phyloP scores from a whole-genome alignment of 2,113 vertebrate species.

The Phyllopteryx taeniolatus region DNA sequence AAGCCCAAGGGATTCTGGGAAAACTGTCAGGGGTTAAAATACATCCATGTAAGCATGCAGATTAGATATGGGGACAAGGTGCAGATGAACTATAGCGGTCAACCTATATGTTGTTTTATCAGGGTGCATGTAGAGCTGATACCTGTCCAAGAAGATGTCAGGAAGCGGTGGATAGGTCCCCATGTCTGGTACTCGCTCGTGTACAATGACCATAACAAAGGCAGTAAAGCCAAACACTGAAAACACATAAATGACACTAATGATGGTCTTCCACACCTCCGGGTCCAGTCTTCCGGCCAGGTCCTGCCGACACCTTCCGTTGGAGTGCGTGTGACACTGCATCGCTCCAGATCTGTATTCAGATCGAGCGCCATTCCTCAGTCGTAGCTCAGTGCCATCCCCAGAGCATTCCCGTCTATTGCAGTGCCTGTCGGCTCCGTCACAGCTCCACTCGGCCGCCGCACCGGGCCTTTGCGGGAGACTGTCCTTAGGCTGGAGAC shows the following conservation, averaged over 20 bases:
- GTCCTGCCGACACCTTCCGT: slow-evolving; percentile 81
- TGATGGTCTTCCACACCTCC: slow-evolving; percentile 92
- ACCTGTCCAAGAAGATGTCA: slow-evolving; percentile 98
- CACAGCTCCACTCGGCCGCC: slow-evolving; percentile 18
- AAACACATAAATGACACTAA: slow-evolving; percentile 88
- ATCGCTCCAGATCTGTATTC: slow-evolving; percentile 62
- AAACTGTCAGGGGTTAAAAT: slow-evolving; percentile 73
- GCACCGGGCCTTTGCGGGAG: not conserved
- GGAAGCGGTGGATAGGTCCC: slow-evolving; percentile 94
- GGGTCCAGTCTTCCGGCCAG: slow-evolving; percentile 81
- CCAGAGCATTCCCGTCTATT: slow-evolving; percentile 69
- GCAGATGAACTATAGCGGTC: not conserved
- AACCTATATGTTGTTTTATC: not conserved
- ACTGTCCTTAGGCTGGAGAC: slow-evolving; percentile 67
- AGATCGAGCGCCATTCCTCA: slow-evolving; percentile 73
- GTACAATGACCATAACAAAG: slow-evolving; percentile 95
- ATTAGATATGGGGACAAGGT: slow-evolving; percentile 34
- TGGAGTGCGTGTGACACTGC: slow-evolving; percentile 79
- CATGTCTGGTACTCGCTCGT: slow-evolving; percentile 94
- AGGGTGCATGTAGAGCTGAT: not conserved
- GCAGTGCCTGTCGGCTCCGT: slow-evolving; percentile 69
- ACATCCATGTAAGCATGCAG: slow-evolving; percentile 26
- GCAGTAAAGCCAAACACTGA: slow-evolving; percentile 94
- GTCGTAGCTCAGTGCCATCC: slow-evolving; percentile 55
- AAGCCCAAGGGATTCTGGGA: slow-evolving; percentile 96